Conservation (phyloP, 2,888 invertebrate genomes). For the Dysmachus trigonus region DNA sequence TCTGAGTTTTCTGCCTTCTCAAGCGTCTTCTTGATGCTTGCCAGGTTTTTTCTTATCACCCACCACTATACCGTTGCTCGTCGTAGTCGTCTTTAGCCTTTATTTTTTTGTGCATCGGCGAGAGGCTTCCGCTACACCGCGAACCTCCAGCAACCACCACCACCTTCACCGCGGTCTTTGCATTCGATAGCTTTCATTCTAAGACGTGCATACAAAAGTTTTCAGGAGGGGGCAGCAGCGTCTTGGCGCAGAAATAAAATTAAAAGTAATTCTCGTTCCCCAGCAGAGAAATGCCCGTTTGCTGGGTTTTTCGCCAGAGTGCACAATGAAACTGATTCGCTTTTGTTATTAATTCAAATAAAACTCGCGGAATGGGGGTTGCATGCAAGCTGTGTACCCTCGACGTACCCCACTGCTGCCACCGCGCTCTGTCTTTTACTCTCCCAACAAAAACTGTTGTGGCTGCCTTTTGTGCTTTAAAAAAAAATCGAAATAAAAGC, state of each 20-base stretch:
- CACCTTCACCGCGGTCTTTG: neutral
- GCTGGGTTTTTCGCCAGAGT: neutral
- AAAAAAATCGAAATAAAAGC: neutral
- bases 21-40: neutral
- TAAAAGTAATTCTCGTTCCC: neutral
- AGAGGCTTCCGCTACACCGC: neutral
- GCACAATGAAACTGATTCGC: neutral
- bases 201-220: neutral
- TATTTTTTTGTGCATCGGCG: no score
- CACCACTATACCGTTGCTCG: neutral
- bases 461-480: neutral
- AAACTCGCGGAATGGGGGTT: neutral
- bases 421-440: neutral
- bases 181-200: neutral
- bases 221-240: neutral
- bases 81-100: neutral
- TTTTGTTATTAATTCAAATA: neutral
- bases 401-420: neutral
- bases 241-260: neutral
- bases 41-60: neutral
- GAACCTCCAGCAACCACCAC: neutral
- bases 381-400: neutral
- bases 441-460: neutral
- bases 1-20: neutral
- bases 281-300: neutral